Conservation (phyloP, 2,797 vertebrate genomes). For the Danio tinwini region DNA sequence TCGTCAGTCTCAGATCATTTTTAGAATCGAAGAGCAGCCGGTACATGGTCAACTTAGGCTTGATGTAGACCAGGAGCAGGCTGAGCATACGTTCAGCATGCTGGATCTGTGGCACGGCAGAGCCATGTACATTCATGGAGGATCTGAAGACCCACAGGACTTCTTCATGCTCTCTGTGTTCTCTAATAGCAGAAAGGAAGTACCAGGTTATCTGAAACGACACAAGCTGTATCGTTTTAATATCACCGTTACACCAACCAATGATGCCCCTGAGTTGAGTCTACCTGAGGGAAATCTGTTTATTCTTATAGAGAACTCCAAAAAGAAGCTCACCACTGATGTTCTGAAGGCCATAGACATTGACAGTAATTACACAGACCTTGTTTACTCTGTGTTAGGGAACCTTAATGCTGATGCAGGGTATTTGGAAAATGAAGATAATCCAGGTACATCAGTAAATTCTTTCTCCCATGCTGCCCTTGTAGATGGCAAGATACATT, state of each 20-base stretch:
- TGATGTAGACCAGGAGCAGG: slow-evolving; percentile 77
- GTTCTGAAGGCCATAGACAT: slow-evolving; percentile 83
- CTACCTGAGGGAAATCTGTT: slow-evolving; percentile 89
- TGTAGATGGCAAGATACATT: slow-evolving; percentile 80
- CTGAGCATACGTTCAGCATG: slow-evolving; percentile 84
- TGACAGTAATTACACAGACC: slow-evolving; percentile 77
- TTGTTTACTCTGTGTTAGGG: slow-evolving; percentile 86
- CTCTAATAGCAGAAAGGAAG: slow-evolving; percentile 79
- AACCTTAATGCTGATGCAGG: slow-evolving; percentile 86
- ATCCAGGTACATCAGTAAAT: slow-evolving; percentile 77
- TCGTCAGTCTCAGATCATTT: slow-evolving; percentile 86
- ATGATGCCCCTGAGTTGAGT: slow-evolving; percentile 86
- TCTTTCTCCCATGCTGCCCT: slow-evolving; percentile 83
- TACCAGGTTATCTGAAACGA: slow-evolving; percentile 79
- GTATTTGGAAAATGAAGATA: slow-evolving; percentile 83
- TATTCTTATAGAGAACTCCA: slow-evolving; percentile 85
- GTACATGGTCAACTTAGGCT: slow-evolving; percentile 82
- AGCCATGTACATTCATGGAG: slow-evolving; percentile 88
- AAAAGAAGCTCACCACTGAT: slow-evolving; percentile 81
- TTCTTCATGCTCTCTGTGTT: slow-evolving; percentile 87
- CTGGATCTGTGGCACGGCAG: slow-evolving; percentile 86
- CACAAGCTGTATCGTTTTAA: slow-evolving; percentile 79
- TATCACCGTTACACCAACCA: slow-evolving; percentile 85
- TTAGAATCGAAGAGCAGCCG: slow-evolving; percentile 83
- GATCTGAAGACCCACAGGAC: slow-evolving; percentile 86